A percentile compares a stretch with the other conserved stretches of the same genome.
These are phyloP conservation scores for Spialia ferax DNA, from an alignment of 2,888 invertebrate genomes.

Conservation along the genomic window DNA sequence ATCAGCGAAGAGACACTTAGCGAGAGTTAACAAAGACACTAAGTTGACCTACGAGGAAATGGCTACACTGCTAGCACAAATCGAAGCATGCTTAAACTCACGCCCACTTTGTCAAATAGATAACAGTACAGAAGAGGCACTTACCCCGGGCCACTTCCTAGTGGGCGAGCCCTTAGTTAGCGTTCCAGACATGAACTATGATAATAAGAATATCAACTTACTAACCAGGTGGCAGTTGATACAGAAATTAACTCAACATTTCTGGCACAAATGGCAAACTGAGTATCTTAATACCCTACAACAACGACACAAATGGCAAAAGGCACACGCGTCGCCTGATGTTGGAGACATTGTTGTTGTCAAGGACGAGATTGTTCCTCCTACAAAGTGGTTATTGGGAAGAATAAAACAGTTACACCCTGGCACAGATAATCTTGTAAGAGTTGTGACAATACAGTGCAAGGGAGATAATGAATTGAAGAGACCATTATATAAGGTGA, in stretches of 20 bases:
- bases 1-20: slow-evolving; percentile 45
- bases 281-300: slow-evolving; percentile 49
- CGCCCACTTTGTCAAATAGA: slow-evolving; percentile 41
- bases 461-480: slow-evolving; percentile 45
- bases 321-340: slow-evolving; percentile 28
- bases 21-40: slow-evolving; percentile 43
- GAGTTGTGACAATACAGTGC: slow-evolving; percentile 48
- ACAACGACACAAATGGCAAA: slow-evolving; percentile 49
- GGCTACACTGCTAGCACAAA: slow-evolving; percentile 42
- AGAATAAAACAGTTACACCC: slow-evolving; percentile 42
- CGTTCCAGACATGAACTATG: slow-evolving; percentile 41
- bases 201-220: slow-evolving; percentile 19
- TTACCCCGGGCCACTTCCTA: slow-evolving; percentile 46
- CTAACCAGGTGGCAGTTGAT: slow-evolving; percentile 48
- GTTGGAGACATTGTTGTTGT: slow-evolving; percentile 45
- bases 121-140: slow-evolving; percentile 22
- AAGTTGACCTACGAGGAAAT: slow-evolving; percentile 46
- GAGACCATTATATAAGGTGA: slow-evolving; percentile 40
- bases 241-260: slow-evolving; percentile 49
- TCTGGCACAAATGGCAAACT: slow-evolving; percentile 49
- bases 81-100: slow-evolving; percentile 46
- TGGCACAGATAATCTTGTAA: slow-evolving; percentile 44
- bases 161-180: slow-evolving; percentile 42
- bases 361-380: slow-evolving; percentile 40
- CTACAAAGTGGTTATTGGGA: slow-evolving; percentile 45